A percentile compares a stretch with the other conserved stretches of the same genome.
These are phyloP conservation scores for Pyrochroa serraticornis DNA, from an alignment of 2,888 invertebrate species.

Conservation along the genomic window DNA sequence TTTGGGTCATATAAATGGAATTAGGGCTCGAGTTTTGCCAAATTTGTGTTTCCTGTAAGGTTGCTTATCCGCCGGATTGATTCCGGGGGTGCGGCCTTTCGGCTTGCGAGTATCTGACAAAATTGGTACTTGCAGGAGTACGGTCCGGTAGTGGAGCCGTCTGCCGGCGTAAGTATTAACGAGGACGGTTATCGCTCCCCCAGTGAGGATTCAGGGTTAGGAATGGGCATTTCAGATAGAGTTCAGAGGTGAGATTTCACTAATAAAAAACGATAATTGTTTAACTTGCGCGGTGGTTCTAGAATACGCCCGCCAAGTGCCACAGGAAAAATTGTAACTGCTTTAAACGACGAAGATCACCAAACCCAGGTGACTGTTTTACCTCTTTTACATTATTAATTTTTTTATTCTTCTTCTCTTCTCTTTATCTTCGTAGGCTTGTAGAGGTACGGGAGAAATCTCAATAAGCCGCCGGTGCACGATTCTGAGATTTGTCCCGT, in stretches of 20 bases:
- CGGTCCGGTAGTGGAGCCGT: constrained; percentile 61
- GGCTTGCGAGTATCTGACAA: too few relatives aligned
- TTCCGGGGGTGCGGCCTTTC: too few relatives aligned
- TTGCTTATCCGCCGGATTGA: too few relatives aligned
- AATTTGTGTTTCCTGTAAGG: too few relatives aligned
- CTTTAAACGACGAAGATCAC: constrained; percentile 52
- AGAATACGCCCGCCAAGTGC: constrained; percentile 53
- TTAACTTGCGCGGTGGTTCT: constrained; percentile 35
- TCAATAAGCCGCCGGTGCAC: not conserved
- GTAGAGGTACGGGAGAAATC: constrained; percentile 45
- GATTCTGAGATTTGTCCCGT: constrained; percentile 38
- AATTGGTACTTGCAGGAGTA: constrained; percentile 60
- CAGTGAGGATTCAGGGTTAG: constrained; percentile 94
- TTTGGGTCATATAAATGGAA: too few relatives aligned
- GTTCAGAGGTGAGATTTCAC: constrained; percentile 67
- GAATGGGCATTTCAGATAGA: constrained; percentile 79
- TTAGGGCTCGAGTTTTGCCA: too few relatives aligned
- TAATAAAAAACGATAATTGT: constrained; percentile 12
- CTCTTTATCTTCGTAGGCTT: constrained; percentile 47
- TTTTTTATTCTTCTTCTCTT: constrained; percentile 38
- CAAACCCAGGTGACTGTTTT: constrained; percentile 48
- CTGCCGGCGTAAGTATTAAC: constrained; percentile 59
- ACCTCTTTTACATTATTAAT: constrained; percentile 31
- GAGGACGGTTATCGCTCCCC: constrained; percentile 80
- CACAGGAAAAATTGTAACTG: constrained; percentile 48